Evolutionary conservation across 2,888 invertebrate genomes (phyloP), one percentile per base, ranked within the genome.

Genomic region (Drymonia ruficornis): DNA sequence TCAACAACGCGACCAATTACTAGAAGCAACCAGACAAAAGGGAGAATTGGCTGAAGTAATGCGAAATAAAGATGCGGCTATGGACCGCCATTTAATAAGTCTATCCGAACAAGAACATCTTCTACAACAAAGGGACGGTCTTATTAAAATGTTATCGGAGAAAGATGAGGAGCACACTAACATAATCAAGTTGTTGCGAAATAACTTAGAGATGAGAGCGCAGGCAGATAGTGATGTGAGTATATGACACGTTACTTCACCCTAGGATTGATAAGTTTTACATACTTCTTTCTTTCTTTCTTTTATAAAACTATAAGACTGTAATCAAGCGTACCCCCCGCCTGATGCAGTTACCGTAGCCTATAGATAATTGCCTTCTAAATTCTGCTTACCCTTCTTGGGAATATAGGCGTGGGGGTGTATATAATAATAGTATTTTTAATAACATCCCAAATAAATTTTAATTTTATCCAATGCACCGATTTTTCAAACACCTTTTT

Each of bases 131-230:
- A 81, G 79, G 55, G 81, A 87, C 23, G 70, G 55, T 23, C 47
- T 84, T 1, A 80, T 91, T 38, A 83, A 86, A 61, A 81, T 80
- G 60, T 59, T 90, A 18, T 74, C 83, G n/a, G 77, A 78, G 29
- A 89, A 88, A 56, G 85, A 87, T 61, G 83, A 85, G 57, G 87
- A 91, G 65, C 87, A 90, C 55, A 66, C 68, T 6, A 87, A 86
- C 55, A 84, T 87, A 46, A 86, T 89, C 46, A 82, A 85, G 68
- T 70, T 86, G 38, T 63, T 90, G 46, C 72, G 80, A 50, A 83
- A 81, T 52, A 86, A 87, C 65, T 67, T 91, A 50, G 89, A 87
- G 68, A 71, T 83, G 57, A 80, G 84, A 60, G 74, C 76, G 19
- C 78, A 80, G 56, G 81, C 80, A 8, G 89, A 90, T 57, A 65